Conservation (phyloP, 2,888 invertebrate genomes). For the Diloba caeruleocephala region DNA sequence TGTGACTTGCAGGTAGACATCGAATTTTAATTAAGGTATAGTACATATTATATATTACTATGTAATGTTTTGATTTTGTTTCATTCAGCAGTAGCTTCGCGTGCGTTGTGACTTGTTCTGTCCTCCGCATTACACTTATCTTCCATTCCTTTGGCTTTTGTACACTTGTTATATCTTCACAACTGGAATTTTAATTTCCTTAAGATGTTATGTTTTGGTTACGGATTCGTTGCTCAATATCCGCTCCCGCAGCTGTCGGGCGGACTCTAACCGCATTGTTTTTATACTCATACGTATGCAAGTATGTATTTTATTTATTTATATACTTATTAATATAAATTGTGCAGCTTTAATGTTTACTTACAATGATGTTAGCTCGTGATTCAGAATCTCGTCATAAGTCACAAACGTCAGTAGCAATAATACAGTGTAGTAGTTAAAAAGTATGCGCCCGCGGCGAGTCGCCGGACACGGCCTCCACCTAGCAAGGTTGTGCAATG, state of each 20-base stretch:
- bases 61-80: slow-evolving; percentile 73
- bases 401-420: slow-evolving; percentile 89
- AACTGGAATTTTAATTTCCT: slow-evolving; percentile 71
- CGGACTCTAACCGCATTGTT: slow-evolving; percentile 81
- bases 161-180: slow-evolving; percentile 86
- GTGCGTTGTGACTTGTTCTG: slow-evolving; percentile 64
- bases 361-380: slow-evolving; percentile 88
- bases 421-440: slow-evolving; percentile 80
- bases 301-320: slow-evolving; percentile 85
- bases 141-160: slow-evolving; percentile 65
- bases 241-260: slow-evolving; percentile 68
- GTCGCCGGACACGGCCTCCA: slow-evolving; percentile 61
- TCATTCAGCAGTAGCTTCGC: slow-evolving; percentile 66
- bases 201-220: slow-evolving; percentile 66
- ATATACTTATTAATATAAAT: slow-evolving; percentile 86
- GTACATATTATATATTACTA: slow-evolving; percentile 54
- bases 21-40: slow-evolving; percentile 81
- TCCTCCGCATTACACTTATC: slow-evolving; percentile 65
- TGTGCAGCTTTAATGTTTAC: slow-evolving; percentile 89
- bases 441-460: slow-evolving; percentile 65
- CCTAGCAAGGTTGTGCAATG: slow-evolving; percentile 75
- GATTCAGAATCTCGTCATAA: slow-evolving; percentile 89
- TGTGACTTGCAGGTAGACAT: slow-evolving; percentile 82
- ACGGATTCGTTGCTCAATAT: slow-evolving; percentile 85
- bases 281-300: slow-evolving; percentile 78